Evolutionary conservation across 2,113 vertebrate species (phyloP).

Genomic region (Percopsis transmontana): DNA sequence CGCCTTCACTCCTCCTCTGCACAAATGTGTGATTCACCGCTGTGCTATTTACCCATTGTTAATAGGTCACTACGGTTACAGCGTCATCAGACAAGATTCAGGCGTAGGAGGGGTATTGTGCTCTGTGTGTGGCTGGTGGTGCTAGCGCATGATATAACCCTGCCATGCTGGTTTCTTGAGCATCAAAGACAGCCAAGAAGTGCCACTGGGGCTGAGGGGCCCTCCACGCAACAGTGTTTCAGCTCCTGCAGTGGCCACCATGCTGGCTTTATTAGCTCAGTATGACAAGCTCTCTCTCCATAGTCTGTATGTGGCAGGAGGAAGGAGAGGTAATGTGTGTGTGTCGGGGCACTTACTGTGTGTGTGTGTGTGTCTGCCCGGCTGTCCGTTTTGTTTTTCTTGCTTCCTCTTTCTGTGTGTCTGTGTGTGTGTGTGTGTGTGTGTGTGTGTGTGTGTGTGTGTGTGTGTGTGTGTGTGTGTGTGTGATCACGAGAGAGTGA

Average conservation of each 20-base stretch:
- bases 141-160: conserved; percentile 44
- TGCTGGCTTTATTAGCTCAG: conserved; percentile 71
- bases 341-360: no score
- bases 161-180: conserved; percentile 38
- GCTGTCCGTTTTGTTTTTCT: conserved; percentile 10
- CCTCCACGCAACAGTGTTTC: conserved; percentile 55
- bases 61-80: conserved; percentile 60
- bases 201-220: conserved; percentile 44
- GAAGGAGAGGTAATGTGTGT: conserved; percentile 39
- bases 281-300: conserved; percentile 52
- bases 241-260: conserved; percentile 59
- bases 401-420: no score
- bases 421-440: conserved; percentile 3
- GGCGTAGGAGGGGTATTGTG: conserved; percentile 28
- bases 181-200: conserved; percentile 44
- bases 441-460: conserved; percentile 4
- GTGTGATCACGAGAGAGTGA: not conserved
- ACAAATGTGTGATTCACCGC: conserved; percentile 61
- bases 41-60: conserved; percentile 48
- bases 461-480: not conserved
- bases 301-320: conserved; percentile 44
- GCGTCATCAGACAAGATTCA: conserved; percentile 34
- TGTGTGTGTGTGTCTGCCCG: not conserved
- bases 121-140: conserved; percentile 39
- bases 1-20: conserved; percentile 40